Base-by-base conservation (phyloP, 2,888 invertebrate genomes). In the Drosophila percnosoma region DNA sequence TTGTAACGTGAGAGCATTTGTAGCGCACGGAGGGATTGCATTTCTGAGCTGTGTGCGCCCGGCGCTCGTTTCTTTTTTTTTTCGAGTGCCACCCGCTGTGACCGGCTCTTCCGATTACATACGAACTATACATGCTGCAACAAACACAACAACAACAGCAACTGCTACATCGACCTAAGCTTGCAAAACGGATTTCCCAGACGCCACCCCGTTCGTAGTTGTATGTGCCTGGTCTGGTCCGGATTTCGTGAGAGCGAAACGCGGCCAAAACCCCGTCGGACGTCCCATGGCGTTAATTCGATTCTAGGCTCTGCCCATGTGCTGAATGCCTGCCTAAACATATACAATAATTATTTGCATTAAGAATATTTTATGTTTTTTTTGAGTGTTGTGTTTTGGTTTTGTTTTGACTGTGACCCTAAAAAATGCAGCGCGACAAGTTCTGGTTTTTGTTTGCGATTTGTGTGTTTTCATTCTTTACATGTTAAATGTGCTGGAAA, bases 341-440 rank as follows among this genome's bases (percentile, higher is more conserved):
- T 87, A 89, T 87, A 84, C 82, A 90, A 89, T 87, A 87, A 87
- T 89, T 90, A 90, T 87, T 90, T 79, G 69, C 72, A 86, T 87
- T 90, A 68, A 29, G 31, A 29, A 27, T 27, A 33, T 13, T 38
- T 59, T 31, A 27, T 65, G 2, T 52, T 2, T 8, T 53, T 36
- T 48, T 54, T n/a, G 42, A 55, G 52, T 68, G 49, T 61, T 68
- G 45, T 82, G 66, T 78, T 70, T 83, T 83, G 53, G 66, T 75
- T 83, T 63, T 78, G 82, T 78, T 83, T 42, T 83, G 74, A 80
- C 77, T 80, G 57, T 40, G 52, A 57, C 62, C 61, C 62, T 57
- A 54, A 60, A 48, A 38, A 57, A 48, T 51, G 27, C 54, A 51
- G 60, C 33, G 75, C 65, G 62, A 74, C 64, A 55, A 77, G 68